Base-by-base conservation (phyloP, 2,113 vertebrate species). In the Tonatia bakeri region DNA sequence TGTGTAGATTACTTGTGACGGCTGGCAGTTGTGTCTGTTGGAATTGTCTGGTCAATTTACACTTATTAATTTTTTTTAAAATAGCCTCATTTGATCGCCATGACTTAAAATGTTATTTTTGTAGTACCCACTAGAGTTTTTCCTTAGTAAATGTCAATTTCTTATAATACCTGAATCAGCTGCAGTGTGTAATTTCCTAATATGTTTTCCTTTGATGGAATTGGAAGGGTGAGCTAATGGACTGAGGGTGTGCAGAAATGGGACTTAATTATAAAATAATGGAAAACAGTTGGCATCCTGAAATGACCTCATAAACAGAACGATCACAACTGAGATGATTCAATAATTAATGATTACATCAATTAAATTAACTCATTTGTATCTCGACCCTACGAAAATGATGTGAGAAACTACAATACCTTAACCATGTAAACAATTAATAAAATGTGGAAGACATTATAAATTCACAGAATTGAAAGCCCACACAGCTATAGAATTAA, bases 401-500 rank as follows among this genome's bases (percentile, higher is more conserved):
- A 83, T 92, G 50, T 87, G 79, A 98, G 94, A 92, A 98, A 97
- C 72, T 96, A 92, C 65, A 97, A 91, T 90, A 88, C 59, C 93
- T 97, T 96, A 98, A 96, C 94, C 97, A 94, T 92, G 85, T 96
- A 98, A 98, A 94, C 95, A 97, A 94, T 98, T 97, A 98, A 98
- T 98, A 97, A 97, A 98, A 98, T 96, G 31, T 96, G 92, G 95
- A 95, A 96, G 92, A 97, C 96, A 96, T 90, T 89, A 92, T 97
- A 96, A 97, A 97, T 0, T 40, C 67, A 90, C 95, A 97, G 96
- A 92, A 97, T 82, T 96, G 96, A 97, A 98, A 98, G 91, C 92
- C 96, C 96, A 97, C 96, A 98, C 98, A 97, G 96, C 87, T 93
- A 97, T 98, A 97, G 86, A 97, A 98, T 97, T 88, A 98, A 98